Base-by-base conservation (phyloP, 2,113 vertebrate genomes). In the Connochaetes taurinus region DNA sequence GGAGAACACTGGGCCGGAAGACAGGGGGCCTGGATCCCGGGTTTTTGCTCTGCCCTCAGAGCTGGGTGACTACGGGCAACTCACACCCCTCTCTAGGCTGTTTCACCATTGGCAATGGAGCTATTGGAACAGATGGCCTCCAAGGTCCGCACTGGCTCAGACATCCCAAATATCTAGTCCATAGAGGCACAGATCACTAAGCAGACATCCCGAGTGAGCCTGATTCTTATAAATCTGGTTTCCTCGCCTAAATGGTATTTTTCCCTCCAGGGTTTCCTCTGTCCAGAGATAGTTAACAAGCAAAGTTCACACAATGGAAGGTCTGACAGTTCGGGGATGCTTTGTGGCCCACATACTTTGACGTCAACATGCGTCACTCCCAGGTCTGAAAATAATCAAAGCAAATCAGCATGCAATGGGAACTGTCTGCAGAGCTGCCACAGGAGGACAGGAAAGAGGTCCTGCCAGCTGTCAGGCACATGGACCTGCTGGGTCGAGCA, bases 301-400 rank as follows among this genome's bases (percentile, higher is more conserved):
- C 60, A 21, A 90, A 94, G 81, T 47, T n/a, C 11, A 19, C 27
- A 55, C 25, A 2, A n/a, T 0, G 6, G 89, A 96, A 87, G 67
- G n/a, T 71, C 93, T 87, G 89, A 94, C 33, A 12, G 19, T 60
- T 87, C 64, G 33, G 82, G 81, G 84, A 95, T 87, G 47, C 40
- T 95, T 40, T n/a, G 43, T 9, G 25, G 82, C 82, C 89, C 91
- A 89, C 16, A 33, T 19, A 43, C 97, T 87, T 95, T 96, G 94
- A 97, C 33, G 52, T 83, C 36, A 94, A 93, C 52, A 55, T 84
- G 93, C 31, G 23, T 96, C 91, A 84, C 89, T 88, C n/a, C 45
- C 71, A 67, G 93, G 94, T 97, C 97, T 97, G 97, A 97, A 97
- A 96, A 97, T 89, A 97, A 98, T 95, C 93, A 94, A 83, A 93